Base-by-base conservation (phyloP, 2,797 vertebrate genomes). In the Megalops cyprinoides region DNA sequence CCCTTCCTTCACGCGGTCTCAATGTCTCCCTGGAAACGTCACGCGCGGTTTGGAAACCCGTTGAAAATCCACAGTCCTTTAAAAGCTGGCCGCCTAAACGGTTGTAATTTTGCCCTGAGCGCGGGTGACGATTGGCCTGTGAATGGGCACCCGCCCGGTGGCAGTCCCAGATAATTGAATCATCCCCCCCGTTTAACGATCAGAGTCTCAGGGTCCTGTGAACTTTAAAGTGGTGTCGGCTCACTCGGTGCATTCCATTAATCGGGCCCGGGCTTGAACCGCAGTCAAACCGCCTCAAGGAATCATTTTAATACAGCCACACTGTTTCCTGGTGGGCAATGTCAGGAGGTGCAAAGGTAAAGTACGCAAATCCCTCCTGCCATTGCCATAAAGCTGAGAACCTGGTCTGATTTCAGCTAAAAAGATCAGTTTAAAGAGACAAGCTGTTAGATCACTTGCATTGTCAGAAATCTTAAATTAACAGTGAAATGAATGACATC, bases 231-330 rank as follows among this genome's bases (percentile, higher is more conserved):
- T 28, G n/a, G 8, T 28, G 15, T 23, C 14, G 74, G 49, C 46
- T 51, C 28, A 8, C 46, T 51, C 28, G 10, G n/a, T 51, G 12
- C 44, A 75, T 49, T 49, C 51, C 25, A 75, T 75, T 51, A 75
- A 25, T 46, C 28, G 4, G 48, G 74, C 14, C 44, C 18, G 49
- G 49, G 48, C 28, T 37, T 53, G 46, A 75, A 49, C 74, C 31
- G 23, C 7, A 49, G 74, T 51, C 74, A 75, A 12, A 49, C 18
- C 51, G 74, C 74, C 74, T 75, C 44, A 31, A 51, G 74, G 74
- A 75, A 75, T 49, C 23, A 48, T 75, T 75, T 75, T 75, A 49
- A 49, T 49, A 75, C 51, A 55, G 14, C 44, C 49, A 51, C 44
- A 49, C 46, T 23, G 51, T 34, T 74, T 51, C 74, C 28, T 34